Evolutionary conservation across 1,140 invertebrate genomes (phyloP).

Genomic region (Dreissena polymorpha): DNA sequence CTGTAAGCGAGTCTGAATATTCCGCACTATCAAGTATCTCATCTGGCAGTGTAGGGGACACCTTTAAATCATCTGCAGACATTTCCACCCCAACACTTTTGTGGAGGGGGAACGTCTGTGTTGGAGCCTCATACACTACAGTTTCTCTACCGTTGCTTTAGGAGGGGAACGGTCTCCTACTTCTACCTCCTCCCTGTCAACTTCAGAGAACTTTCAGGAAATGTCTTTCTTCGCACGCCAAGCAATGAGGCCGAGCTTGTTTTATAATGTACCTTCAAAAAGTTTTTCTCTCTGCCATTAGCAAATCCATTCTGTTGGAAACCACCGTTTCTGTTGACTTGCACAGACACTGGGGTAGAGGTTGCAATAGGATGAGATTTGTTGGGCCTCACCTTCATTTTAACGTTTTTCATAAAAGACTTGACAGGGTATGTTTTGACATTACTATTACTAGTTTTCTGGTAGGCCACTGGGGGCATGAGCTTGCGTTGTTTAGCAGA

Average conservation of each 20-base stretch:
- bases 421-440: slow-evolving; percentile 42
- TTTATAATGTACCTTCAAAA: too few relatives aligned
- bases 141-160: too few relatives aligned
- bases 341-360: slow-evolving; percentile 24
- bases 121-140: too few relatives aligned
- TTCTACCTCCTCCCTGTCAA: too few relatives aligned
- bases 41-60: slow-evolving; percentile 29
- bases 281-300: too few relatives aligned
- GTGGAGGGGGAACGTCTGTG: too few relatives aligned
- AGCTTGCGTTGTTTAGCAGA: slow-evolving; percentile 16
- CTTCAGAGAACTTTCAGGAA: too few relatives aligned
- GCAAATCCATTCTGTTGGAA: too few relatives aligned
- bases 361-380: slow-evolving; percentile 22
- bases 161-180: too few relatives aligned
- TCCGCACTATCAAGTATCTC: slow-evolving; percentile 11
- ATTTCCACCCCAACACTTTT: background rate
- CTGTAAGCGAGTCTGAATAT: background rate
- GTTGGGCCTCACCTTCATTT: slow-evolving; percentile 60
- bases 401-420: slow-evolving; percentile 60
- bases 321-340: slow-evolving; percentile 49
- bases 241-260: too few relatives aligned
- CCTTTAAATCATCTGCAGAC: background rate
- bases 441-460: slow-evolving; percentile 11
- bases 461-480: background rate
- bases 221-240: too few relatives aligned